These are phyloP conservation scores for Heloderma charlesbogerti DNA, from an alignment of 2,113 vertebrate genomes.

Conservation along the genomic window DNA sequence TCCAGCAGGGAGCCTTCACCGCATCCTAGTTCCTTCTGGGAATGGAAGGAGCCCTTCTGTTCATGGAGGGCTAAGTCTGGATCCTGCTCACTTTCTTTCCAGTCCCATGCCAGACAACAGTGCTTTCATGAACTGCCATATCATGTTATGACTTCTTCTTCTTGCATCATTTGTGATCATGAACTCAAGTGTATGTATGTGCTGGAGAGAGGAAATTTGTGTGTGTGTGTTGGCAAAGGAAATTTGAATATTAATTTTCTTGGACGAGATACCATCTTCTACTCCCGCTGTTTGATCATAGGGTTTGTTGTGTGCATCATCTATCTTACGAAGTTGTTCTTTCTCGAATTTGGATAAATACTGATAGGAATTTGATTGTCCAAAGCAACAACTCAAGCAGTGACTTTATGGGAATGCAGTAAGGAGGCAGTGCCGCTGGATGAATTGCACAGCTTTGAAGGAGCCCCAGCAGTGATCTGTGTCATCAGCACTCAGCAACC, in stretches of 20 bases:
- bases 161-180: background rate
- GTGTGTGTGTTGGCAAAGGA: background rate
- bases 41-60: background rate
- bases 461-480: conserved; percentile 5
- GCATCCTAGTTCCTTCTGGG: background rate
- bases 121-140: background rate
- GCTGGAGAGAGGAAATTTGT: background rate
- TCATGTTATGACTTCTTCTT: background rate
- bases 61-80: background rate
- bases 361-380: conserved; percentile 14
- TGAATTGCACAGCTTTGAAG: conserved; percentile 3
- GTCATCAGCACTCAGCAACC: conserved; percentile 28
- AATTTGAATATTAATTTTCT: background rate
- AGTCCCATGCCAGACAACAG: background rate
- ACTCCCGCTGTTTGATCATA: background rate
- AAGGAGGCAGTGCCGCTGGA: background rate
- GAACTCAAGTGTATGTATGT: too few species aligned
- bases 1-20: background rate
- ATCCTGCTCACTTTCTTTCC: background rate
- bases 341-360: background rate
- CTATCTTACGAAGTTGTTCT: conserved; percentile 13
- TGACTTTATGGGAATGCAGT: conserved; percentile 1
- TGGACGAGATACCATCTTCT: background rate
- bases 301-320: background rate
- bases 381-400: conserved; percentile 14